Conservation (phyloP, 2,797 vertebrate genomes). For the Rhodeus uyekii region DNA sequence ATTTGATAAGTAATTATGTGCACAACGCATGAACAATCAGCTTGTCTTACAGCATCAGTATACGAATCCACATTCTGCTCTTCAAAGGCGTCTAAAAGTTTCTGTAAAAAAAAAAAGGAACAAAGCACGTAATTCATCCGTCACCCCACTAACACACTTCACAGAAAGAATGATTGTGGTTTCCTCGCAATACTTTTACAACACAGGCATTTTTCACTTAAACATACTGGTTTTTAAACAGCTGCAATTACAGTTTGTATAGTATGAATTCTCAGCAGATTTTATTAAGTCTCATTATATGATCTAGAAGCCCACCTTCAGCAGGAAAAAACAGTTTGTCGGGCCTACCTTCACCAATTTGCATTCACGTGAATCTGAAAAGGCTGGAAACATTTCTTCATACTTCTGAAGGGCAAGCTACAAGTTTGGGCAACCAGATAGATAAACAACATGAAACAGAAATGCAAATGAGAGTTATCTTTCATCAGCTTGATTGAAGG, state of each 20-base stretch:
- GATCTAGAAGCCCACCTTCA: not conserved
- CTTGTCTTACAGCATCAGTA: constrained; percentile 84
- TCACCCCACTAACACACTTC: not conserved
- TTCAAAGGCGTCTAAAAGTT: constrained; percentile 89
- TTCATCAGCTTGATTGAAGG: too few relatives aligned
- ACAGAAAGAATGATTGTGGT: not conserved
- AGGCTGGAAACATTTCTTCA: constrained; percentile 90
- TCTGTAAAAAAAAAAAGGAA: constrained; percentile 70
- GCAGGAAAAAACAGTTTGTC: not conserved
- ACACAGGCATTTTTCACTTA: not conserved
- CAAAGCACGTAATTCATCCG: not conserved
- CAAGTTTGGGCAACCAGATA: not conserved
- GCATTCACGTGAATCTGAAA: constrained; percentile 79
- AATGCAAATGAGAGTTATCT: not conserved
- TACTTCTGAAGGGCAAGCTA: constrained; percentile 80
- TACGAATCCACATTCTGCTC: constrained; percentile 91
- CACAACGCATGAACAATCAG: not conserved
- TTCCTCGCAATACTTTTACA: not conserved
- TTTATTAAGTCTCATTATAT: not conserved
- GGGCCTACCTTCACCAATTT: constrained; percentile 83
- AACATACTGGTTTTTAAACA: not conserved
- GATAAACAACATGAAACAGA: not conserved
- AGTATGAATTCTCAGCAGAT: not conserved
- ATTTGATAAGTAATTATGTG: not conserved
- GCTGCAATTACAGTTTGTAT: not conserved